Base-by-base conservation (phyloP, 2,888 invertebrate genomes). In the Antheraea yamamai region DNA sequence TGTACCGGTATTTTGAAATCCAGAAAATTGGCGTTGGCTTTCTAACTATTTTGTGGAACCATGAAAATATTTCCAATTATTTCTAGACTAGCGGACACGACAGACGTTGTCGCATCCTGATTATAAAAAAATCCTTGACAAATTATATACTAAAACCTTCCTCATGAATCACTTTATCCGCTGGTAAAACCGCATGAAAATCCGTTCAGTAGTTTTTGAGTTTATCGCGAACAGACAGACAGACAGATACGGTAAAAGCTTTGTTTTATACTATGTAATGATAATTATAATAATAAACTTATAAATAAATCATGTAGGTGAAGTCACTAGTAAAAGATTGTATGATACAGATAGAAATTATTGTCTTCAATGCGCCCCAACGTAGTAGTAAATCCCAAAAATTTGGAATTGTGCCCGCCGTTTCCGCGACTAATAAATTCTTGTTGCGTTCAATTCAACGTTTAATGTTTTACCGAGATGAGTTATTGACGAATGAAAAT, bases 391-490 rank as follows among this genome's bases (percentile, higher is more conserved):
- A 82, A 82, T 82, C 80, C 47, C 78, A 74, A 76, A 78, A 78
- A 79, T 81, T 82, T 83, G 83, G 83, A 83, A 78, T 78, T 74
- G 72, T 82, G 83, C 83, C 83, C 82, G 78, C 73, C 64, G 79
- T 68, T 82, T 83, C 83, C 82, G 39, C 39, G 20, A 68, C 74
- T 68, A 74, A 74, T 74, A 70, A 66, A 74, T 58, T 74, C 52
- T 70, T 70, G 70, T 58, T 70, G 52, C 70, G 66, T 39, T 70
- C 70, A 70, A 39, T 66, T 68, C 58, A 68, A 71, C 68, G 52
- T 74, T 74, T 68, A 70, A 55, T 74, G 74, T 68, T 68, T 66
- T 18, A 66, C 74, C 70, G 71, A 74, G 58, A 74, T 74, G 74
- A 74, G 52, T 74, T 74, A 74, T 74, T 70, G 70, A 66, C 52